A percentile compares a stretch with the other conserved stretches of the same genome.
Conservation (phyloP, 2,113 vertebrate genomes). For the Halcyon senegalensis region DNA sequence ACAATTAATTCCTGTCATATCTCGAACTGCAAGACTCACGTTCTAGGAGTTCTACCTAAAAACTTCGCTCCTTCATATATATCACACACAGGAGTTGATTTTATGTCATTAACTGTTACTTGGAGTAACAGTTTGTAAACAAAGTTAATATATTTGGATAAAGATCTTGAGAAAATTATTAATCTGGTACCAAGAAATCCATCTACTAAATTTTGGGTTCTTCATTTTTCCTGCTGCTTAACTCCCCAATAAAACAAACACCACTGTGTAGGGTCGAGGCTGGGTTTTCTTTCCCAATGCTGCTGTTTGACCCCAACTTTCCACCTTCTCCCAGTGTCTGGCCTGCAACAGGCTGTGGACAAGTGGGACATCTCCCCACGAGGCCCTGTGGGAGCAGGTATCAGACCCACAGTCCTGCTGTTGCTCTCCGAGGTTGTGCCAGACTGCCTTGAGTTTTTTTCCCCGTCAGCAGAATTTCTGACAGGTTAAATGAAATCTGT, state of each 20-base stretch:
- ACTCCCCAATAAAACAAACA: conserved; percentile 60
- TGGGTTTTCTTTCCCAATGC: not conserved
- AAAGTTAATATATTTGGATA: conserved; percentile 60
- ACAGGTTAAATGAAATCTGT: not conserved
- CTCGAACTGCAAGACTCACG: not conserved
- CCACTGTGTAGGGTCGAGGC: not conserved
- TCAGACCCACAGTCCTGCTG: too few relatives aligned
- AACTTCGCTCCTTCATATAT: not conserved
- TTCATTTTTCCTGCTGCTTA: not conserved
- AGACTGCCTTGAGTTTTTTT: accelerated
- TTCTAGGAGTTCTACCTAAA: not conserved
- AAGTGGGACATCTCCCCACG: not conserved
- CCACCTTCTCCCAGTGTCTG: not conserved
- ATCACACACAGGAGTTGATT: not conserved
- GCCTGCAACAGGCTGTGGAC: not conserved
- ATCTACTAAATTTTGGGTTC: not conserved
- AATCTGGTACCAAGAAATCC: not conserved
- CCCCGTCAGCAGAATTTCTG: not conserved
- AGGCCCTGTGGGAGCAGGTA: too few relatives aligned
- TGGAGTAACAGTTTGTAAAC: not conserved
- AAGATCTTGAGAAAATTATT: not conserved
- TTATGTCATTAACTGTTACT: not conserved
- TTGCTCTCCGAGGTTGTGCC: not conserved
- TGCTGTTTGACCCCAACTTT: not conserved
- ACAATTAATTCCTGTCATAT: not conserved